Evolutionary conservation across 2,888 invertebrate genomes (phyloP).

Genomic region (Acanthosepion lycidas): DNA sequence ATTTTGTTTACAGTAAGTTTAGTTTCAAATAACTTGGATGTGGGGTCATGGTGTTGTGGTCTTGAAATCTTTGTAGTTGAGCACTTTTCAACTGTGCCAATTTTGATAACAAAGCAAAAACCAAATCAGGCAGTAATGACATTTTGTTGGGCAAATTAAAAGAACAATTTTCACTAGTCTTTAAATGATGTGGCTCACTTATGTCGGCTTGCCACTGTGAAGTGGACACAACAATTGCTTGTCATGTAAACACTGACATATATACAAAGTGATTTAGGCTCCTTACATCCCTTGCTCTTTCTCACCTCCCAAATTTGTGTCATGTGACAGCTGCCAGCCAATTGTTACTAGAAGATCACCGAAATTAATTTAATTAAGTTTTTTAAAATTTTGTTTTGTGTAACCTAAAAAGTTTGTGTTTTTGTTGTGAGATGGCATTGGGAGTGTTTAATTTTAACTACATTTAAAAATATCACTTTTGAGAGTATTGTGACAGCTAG

Average conservation of each 20-base stretch:
- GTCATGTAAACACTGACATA: conserved; percentile 16
- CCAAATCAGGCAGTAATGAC: neutral
- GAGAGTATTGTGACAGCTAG: too few relatives aligned
- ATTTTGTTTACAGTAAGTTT: neutral
- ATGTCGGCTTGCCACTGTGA: neutral
- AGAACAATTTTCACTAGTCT: neutral
- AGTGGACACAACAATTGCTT: conserved; percentile 33
- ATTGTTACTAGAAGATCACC: neutral
- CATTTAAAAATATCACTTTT: too few relatives aligned
- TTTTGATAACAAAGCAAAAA: neutral
- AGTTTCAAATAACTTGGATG: neutral
- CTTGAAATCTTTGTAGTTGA: neutral
- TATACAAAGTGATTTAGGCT: neutral
- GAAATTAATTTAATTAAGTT: neutral
- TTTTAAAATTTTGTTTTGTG: too few relatives aligned
- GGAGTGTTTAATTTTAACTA: too few relatives aligned
- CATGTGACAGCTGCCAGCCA: conserved; percentile 1
- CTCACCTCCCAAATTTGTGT: neutral
- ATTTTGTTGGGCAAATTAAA: neutral
- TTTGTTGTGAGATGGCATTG: too few relatives aligned
- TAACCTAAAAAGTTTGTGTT: too few relatives aligned
- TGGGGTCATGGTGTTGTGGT: neutral
- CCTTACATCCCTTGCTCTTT: neutral
- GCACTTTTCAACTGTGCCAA: neutral
- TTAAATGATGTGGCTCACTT: neutral